Evolutionary conservation across 2,888 invertebrate genomes (phyloP).

Genomic region (Digitonthophagus gazella): DNA sequence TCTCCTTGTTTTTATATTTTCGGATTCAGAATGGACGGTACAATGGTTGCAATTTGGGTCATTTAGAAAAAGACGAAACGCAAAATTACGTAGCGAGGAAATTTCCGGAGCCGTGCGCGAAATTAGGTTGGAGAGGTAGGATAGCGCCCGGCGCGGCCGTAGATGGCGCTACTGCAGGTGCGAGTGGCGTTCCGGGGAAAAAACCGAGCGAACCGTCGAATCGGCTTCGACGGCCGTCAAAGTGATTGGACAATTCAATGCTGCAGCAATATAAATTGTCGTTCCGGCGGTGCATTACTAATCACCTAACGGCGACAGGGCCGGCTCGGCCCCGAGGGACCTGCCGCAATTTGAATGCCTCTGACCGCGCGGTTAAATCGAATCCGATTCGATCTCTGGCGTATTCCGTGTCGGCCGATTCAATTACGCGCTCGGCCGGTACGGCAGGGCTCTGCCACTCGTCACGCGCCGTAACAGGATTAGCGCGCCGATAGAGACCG

Average conservation of each 20-base stretch:
- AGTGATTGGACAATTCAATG: slow-evolving; percentile 32
- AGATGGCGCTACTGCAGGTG: not conserved
- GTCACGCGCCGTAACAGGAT: not conserved
- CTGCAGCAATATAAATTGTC: slow-evolving; percentile 36
- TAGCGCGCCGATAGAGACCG: not conserved
- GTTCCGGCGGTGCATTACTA: slow-evolving; percentile 36
- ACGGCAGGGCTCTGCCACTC: slow-evolving; percentile 16
- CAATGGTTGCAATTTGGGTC: not conserved
- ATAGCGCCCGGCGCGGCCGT: not conserved
- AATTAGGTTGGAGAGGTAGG: not conserved
- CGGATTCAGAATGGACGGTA: not conserved
- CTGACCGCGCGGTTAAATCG: slow-evolving; percentile 47
- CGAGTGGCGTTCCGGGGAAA: not conserved
- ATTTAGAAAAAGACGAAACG: not conserved
- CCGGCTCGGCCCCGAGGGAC: slow-evolving; percentile 5
- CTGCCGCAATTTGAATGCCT: slow-evolving; percentile 44
- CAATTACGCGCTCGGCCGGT: slow-evolving; percentile 37
- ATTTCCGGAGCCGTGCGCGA: not conserved
- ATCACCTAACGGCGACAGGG: slow-evolving; percentile 33
- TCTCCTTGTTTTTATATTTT: not conserved
- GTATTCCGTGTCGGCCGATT: slow-evolving; percentile 42
- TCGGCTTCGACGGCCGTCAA: slow-evolving; percentile 15
- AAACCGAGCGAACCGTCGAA: slow-evolving; percentile 8
- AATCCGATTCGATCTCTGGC: slow-evolving; percentile 47
- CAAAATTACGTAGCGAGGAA: not conserved